A percentile compares a stretch with the other conserved stretches of the same genome.
These are phyloP conservation scores for Spicauda simplicius DNA, from an alignment of 2,888 invertebrate species.

Conservation along the genomic window DNA sequence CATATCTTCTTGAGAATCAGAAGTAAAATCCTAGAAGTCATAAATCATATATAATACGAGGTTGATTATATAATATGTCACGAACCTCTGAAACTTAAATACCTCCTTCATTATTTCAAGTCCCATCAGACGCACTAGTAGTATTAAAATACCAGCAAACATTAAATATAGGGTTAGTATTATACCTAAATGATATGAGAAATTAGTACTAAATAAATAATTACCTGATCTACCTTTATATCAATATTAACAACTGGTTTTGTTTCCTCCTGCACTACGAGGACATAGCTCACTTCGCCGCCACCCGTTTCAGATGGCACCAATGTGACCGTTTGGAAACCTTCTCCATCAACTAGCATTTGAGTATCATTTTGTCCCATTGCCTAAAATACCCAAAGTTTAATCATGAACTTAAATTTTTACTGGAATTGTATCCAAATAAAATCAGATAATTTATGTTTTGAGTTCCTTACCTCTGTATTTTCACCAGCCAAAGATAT, in stretches of 20 bases:
- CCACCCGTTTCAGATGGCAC: slow-evolving; percentile 91
- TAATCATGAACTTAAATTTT: not conserved
- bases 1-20: too few relatives aligned
- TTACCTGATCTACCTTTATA: slow-evolving; percentile 60
- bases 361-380: slow-evolving; percentile 47
- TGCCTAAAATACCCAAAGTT: slow-evolving; percentile 30
- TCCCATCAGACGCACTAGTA: not conserved
- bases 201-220: slow-evolving; percentile 34
- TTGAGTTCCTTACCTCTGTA: slow-evolving; percentile 57
- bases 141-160: not conserved
- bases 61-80: too few relatives aligned
- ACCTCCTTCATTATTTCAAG: too few relatives aligned
- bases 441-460: too few relatives aligned
- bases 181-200: slow-evolving; percentile 3
- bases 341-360: slow-evolving; percentile 73
- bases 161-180: slow-evolving; percentile 8
- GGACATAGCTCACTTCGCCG: slow-evolving; percentile 94
- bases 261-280: slow-evolving; percentile 92
- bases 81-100: too few relatives aligned
- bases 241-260: slow-evolving; percentile 77
- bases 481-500: slow-evolving; percentile 85
- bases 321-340: slow-evolving; percentile 92
- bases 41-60: too few relatives aligned
- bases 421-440: not conserved
- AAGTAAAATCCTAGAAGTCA: too few relatives aligned